Conservation (phyloP, 2,797 vertebrate genomes). For the Enteromius trimaculatus region DNA sequence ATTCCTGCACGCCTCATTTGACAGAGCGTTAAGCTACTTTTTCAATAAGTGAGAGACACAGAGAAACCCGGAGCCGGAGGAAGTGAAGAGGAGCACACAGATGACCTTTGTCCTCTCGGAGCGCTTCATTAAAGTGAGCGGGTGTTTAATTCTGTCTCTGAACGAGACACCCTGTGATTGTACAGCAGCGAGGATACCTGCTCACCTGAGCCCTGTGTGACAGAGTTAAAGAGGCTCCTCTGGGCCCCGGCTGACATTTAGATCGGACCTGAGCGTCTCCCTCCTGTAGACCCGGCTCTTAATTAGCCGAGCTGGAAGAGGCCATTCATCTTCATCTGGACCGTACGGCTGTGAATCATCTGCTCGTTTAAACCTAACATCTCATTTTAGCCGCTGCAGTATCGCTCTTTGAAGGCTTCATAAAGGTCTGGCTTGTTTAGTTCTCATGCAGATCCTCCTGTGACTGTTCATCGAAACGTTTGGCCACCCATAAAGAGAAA, state of each 20-base stretch:
- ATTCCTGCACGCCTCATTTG: slow-evolving; percentile 75
- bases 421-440: background rate
- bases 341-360: background rate
- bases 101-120: slow-evolving; percentile 79
- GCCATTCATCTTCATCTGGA: slow-evolving; percentile 55
- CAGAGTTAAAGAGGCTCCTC: slow-evolving; percentile 34
- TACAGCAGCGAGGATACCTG: background rate
- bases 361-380: background rate
- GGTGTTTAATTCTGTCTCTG: slow-evolving; percentile 34
- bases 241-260: slow-evolving; percentile 37
- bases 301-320: slow-evolving; percentile 44
- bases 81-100: slow-evolving; percentile 68
- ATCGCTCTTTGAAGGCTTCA: no score
- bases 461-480: background rate
- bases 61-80: background rate
- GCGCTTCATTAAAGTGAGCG: slow-evolving; percentile 77
- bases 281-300: slow-evolving; percentile 34
- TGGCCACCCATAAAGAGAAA: background rate
- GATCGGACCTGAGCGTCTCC: slow-evolving; percentile 46
- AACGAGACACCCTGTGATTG: slow-evolving; percentile 16
- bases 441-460: background rate
- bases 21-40: slow-evolving; percentile 79
- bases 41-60: slow-evolving; percentile 70
- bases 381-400: background rate
- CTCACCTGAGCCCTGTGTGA: slow-evolving; percentile 34